Conservation (phyloP, 2,797 vertebrate species). For the Naso thynnoides region DNA sequence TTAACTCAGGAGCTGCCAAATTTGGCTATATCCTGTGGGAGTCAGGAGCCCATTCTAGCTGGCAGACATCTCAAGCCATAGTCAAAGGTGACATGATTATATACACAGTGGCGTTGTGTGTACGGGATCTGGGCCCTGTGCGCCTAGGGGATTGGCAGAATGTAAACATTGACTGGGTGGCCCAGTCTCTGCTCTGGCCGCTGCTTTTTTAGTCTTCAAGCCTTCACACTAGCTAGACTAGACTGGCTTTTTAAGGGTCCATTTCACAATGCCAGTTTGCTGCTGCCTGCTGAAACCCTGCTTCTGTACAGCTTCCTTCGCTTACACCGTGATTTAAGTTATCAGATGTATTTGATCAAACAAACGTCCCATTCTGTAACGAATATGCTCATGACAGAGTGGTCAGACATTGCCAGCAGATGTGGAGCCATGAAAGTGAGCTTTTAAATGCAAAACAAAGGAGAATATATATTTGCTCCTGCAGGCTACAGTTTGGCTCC, state of each 20-base stretch:
- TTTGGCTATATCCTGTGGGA: conserved; percentile 58
- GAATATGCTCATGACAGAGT: neutral
- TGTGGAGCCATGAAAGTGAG: too few relatives aligned
- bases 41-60: conserved; percentile 54
- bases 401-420: neutral
- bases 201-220: conserved; percentile 63
- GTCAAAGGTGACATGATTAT: conserved; percentile 76
- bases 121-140: conserved; percentile 52
- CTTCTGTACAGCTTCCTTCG: neutral
- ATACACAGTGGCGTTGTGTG: conserved; percentile 67
- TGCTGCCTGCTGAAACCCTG: conserved; percentile 20
- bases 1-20: conserved; percentile 62
- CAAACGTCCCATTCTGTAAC: neutral
- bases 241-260: conserved; percentile 17
- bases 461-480: too few relatives aligned
- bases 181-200: conserved; percentile 46
- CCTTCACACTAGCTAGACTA: conserved; percentile 20
- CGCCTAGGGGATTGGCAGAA: conserved; percentile 59
- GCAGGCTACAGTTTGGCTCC: too few relatives aligned
- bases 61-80: conserved; percentile 55
- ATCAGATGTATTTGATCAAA: neutral
- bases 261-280: conserved; percentile 8
- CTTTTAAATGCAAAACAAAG: neutral
- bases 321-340: neutral
- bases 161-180: conserved; percentile 78